Base-by-base conservation (phyloP, 2,113 vertebrate species). In the Aldabrachelys gigantea region DNA sequence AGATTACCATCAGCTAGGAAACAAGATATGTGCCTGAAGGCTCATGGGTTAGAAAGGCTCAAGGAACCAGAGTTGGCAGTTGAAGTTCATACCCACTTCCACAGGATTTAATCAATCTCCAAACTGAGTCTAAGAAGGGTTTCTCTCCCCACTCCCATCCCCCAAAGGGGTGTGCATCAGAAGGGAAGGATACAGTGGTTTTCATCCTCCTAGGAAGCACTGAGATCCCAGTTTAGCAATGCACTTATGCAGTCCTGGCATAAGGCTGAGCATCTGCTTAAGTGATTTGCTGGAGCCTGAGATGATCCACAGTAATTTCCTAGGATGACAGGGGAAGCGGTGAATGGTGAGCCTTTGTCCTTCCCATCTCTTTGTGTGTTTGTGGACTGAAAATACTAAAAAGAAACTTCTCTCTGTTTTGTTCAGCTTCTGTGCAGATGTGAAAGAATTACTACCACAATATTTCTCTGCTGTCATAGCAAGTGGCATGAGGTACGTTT, bases 381-480 rank as follows among this genome's bases (percentile, higher is more conserved):
- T 95, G 84, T 82, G 84, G 21, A 53, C 53, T 94, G 49, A 93
- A 93, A 87, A 86, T 41, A 56, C 6, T 25, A 76, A 53, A 91
- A 91, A 53, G 72, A 89, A 89, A n/a, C 78, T 94, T 80, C 50
- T 92, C 94, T 96, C 79, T 87, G 92, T 90, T 93, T 88, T 76
- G 10, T 3, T 96, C 41, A 69, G 53, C 65, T 95, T 97, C 90
- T 97, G 79, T 83, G 82, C 89, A 95, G 96, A 95, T 84, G 93
- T 96, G 94, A 86, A 95, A 97, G 88, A 89, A 83, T 94, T 97
- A 96, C 96, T 94, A 76, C 94, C 92, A 91, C 80, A 97, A 92
- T 95, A 94, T 97, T 96, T 97, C 95, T 95, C 94, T 95, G 91
- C 96, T 97, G 94, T 93, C 90, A 88, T 94, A 95, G 94, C 92